phyloP scores from a whole-genome alignment of 2,888 invertebrate species.

The Stenotaenia linearis region DNA sequence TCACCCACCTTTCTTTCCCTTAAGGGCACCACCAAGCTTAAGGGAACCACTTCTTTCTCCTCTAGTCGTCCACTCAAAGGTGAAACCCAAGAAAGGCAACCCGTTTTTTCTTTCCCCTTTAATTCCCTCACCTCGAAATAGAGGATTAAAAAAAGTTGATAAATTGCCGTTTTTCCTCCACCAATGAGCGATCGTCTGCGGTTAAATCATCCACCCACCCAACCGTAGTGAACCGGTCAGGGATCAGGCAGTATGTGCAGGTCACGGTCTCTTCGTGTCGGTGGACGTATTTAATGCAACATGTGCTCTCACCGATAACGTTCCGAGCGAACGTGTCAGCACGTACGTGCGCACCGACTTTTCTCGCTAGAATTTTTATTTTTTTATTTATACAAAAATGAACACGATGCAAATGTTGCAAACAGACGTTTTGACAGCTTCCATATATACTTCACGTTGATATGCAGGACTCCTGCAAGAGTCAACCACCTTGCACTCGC shows the following conservation, averaged over 20 bases:
- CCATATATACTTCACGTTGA: constrained; percentile 3
- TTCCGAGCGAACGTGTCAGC: constrained; percentile 8
- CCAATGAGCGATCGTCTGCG: neutral
- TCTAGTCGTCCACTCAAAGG: neutral
- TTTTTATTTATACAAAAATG: too few relatives aligned
- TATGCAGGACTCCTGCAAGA: constrained; percentile 6
- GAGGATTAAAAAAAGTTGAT: neutral
- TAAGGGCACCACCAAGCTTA: constrained; percentile 6
- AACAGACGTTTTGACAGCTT: neutral
- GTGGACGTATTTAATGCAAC: neutral
- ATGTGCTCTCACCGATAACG: neutral
- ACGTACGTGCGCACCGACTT: neutral
- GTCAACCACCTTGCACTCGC: constrained; percentile 1
- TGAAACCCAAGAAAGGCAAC: neutral
- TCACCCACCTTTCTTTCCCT: constrained; percentile 10
- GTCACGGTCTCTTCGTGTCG: constrained; percentile 1
- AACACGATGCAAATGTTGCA: neutral
- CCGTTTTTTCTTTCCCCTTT: constrained; percentile 10
- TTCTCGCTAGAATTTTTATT: neutral
- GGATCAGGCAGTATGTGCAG: neutral
- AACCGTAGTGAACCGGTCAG: constrained; percentile 8
- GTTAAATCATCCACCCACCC: neutral
- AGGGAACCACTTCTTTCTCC: neutral
- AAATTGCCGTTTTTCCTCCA: neutral
- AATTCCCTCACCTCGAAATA: neutral